These are phyloP conservation scores for Anoura caudifer DNA, from an alignment of 2,113 vertebrate species.

Conservation along the genomic window DNA sequence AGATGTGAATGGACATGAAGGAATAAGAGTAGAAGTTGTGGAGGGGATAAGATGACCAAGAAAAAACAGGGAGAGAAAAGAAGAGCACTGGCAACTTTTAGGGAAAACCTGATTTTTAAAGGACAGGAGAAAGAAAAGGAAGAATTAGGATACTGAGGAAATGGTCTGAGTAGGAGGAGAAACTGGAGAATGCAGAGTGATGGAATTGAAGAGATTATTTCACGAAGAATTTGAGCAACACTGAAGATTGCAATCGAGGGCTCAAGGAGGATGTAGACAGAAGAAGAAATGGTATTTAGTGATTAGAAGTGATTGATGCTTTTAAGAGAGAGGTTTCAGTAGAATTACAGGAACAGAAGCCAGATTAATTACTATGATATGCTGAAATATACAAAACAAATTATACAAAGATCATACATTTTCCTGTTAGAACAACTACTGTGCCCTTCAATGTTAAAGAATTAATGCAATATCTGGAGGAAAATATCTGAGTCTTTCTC, in stretches of 20 bases:
- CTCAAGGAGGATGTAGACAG: not conserved
- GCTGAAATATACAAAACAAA: not conserved
- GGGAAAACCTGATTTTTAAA: constrained; percentile 16
- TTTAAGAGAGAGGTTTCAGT: not conserved
- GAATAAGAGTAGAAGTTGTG: not conserved
- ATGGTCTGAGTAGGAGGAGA: not conserved
- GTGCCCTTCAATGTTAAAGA: not conserved
- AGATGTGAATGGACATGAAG: not conserved
- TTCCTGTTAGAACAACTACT: not conserved
- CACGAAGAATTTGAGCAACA: not conserved
- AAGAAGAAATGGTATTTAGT: not conserved
- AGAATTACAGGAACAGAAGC: not conserved
- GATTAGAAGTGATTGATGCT: not conserved
- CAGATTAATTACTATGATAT: constrained; percentile 25
- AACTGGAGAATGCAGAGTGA: not conserved
- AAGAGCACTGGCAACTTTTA: not conserved
- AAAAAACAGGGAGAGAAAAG: not conserved
- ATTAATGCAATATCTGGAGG: not conserved
- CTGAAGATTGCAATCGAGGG: not conserved
- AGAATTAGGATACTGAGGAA: not conserved
- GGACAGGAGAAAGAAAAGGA: not conserved
- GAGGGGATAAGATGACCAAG: not conserved
- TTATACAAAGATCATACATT: not conserved
- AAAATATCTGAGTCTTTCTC: not conserved
- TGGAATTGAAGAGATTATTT: not conserved